Conservation (phyloP, 2,113 vertebrate species). For the Oryzias curvinotus region DNA sequence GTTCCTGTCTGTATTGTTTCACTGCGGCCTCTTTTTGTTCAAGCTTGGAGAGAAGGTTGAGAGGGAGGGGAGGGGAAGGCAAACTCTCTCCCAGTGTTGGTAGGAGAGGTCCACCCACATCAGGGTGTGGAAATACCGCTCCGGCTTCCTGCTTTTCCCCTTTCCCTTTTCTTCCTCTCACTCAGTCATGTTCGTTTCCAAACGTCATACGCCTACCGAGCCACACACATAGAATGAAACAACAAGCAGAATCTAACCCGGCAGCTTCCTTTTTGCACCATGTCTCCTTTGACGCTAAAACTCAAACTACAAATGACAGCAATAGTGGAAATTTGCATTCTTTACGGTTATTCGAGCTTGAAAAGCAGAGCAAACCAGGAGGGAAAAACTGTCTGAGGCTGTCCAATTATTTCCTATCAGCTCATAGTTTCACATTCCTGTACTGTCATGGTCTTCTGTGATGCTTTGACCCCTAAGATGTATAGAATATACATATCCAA, state of each 20-base stretch:
- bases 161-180: constrained; percentile 15
- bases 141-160: constrained; percentile 55
- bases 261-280: not conserved
- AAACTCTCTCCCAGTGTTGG: constrained; percentile 41
- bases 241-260: not conserved
- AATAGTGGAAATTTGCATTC: constrained; percentile 4
- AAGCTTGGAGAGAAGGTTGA: constrained; percentile 33
- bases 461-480: no score
- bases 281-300: not conserved
- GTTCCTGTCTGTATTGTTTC: constrained; percentile 62
- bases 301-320: not conserved
- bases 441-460: no score
- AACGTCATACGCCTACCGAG: constrained; percentile 10
- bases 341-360: constrained; percentile 1
- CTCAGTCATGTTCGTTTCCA: constrained; percentile 13
- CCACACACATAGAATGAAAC: not conserved
- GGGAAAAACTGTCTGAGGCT: constrained; percentile 2
- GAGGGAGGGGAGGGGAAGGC: constrained; percentile 30
- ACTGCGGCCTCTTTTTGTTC: constrained; percentile 51
- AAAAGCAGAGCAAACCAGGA: not conserved
- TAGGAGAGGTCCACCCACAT: constrained; percentile 50
- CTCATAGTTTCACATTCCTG: no score
- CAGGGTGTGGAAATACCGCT: constrained; percentile 62
- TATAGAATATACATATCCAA: no score
- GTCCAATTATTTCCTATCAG: no score